Evolutionary conservation across 2,797 vertebrate species (phyloP), one percentile per base, ranked within the genome.

Genomic region (Xyrichtys novacula): DNA sequence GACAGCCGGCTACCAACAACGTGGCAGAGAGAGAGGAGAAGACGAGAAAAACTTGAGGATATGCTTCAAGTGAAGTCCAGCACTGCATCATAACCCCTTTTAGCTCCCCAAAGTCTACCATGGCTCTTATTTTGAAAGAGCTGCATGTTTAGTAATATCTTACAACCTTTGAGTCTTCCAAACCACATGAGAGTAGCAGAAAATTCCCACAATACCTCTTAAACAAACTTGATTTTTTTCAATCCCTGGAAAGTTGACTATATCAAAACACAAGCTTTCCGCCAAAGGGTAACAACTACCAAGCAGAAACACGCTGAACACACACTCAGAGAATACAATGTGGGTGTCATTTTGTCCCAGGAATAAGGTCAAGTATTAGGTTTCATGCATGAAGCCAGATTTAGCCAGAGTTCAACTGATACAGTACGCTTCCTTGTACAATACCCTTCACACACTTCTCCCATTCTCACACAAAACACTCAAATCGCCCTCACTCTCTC

Each of bases 361-460:
- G 71, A 80, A 81, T 76, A 81, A 85, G 79, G 77, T 85, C 85
- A 52, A 44, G 83, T 88, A 85, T 92, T 79, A 25, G 32, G 86
- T 92, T 87, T 75, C 90, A 73, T 74, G 76, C 82, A 55, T 29
- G 42, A 43, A 64, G 84, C 79, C 85, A 71, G 78, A 92, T 76
- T 90, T 90, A 92, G 87, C 75, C 19, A 48, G 69, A 84, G 82
- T 78, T 42, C 76, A 89, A 70, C 70, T 81, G 88, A 90, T 84
- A 78, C 76, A 56, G 72, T 62, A 68, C 2, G 23, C 32, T 49
- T 44, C 47, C 16, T 34, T 68, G 36, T 26, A 49, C 57, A 67
- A 69, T 76, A 79, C 70, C 63, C 78, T 49, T 52, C 80, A 56
- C 64, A 67, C 46, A 55, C 54, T 50, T 57, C 39, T 49, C 50